These are phyloP conservation scores for Listrodromus nycthemerus DNA, from an alignment of 2,888 invertebrate genomes.

Conservation along the genomic window DNA sequence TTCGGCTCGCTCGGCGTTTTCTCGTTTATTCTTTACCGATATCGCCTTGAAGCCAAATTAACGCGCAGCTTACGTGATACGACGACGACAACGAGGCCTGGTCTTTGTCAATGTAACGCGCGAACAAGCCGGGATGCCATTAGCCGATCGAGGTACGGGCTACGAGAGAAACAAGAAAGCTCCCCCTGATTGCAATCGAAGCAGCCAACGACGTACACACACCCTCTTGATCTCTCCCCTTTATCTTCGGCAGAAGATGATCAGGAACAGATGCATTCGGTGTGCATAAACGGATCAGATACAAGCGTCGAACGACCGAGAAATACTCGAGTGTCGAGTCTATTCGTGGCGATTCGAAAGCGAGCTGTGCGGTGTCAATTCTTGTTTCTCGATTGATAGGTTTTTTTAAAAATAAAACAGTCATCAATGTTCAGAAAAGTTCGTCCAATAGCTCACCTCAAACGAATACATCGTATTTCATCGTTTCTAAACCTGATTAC, in stretches of 20 bases:
- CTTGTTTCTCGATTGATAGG: background rate
- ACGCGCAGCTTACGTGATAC: slow-evolving; percentile 78
- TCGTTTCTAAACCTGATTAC: too few species aligned
- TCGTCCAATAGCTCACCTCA: background rate
- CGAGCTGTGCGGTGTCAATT: background rate
- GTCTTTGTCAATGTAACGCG: slow-evolving; percentile 78
- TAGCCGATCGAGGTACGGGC: slow-evolving; percentile 76
- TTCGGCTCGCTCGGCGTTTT: slow-evolving; percentile 31
- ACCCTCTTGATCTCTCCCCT: slow-evolving; percentile 18
- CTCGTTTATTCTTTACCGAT: slow-evolving; percentile 56
- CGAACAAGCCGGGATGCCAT: slow-evolving; percentile 73
- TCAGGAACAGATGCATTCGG: slow-evolving; percentile 51
- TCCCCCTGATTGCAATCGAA: slow-evolving; percentile 63
- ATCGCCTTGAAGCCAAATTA: slow-evolving; percentile 78
- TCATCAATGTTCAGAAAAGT: background rate
- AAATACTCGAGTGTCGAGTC: background rate
- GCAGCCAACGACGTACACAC: slow-evolving; percentile 27
- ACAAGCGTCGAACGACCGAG: background rate
- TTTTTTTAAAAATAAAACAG: background rate
- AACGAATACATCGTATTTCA: background rate
- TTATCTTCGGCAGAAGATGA: slow-evolving; percentile 2
- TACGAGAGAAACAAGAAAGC: slow-evolving; percentile 45
- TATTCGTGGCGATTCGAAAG: background rate
- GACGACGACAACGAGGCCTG: slow-evolving; percentile 72
- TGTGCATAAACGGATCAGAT: slow-evolving; percentile 36